Conservation (phyloP, 2,888 invertebrate species). For the Apodemia mormo region DNA sequence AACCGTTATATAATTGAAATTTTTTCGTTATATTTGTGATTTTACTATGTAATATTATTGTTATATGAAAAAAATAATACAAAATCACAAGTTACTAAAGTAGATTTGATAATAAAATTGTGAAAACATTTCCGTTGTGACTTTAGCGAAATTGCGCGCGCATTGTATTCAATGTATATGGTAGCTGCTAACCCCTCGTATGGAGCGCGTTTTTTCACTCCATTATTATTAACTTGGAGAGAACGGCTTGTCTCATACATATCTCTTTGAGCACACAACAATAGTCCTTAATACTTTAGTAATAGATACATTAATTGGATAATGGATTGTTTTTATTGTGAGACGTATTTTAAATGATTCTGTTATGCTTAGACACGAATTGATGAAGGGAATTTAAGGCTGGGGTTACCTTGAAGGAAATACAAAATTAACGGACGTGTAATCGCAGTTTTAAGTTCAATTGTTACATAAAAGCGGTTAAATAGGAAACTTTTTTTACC, state of each 20-base stretch:
- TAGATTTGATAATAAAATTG: constrained; percentile 9
- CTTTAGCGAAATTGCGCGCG: constrained; percentile 2
- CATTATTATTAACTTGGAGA: constrained; percentile 66
- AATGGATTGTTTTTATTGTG: constrained; percentile 14
- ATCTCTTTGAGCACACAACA: not conserved
- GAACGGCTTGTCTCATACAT: constrained; percentile 20
- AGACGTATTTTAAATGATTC: constrained; percentile 10
- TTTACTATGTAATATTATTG: not conserved
- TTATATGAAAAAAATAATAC: not conserved
- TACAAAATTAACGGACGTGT: not conserved
- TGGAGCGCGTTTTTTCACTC: constrained; percentile 71
- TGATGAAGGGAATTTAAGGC: constrained; percentile 27
- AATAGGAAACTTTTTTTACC: not conserved
- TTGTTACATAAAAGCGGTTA: not conserved
- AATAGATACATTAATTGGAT: constrained; percentile 1
- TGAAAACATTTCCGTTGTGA: not conserved
- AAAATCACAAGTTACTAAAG: constrained; percentile 4
- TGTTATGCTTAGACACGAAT: constrained; percentile 23
- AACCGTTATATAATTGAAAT: not conserved
- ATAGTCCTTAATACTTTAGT: not conserved
- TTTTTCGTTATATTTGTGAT: not conserved
- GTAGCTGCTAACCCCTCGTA: constrained; percentile 72
- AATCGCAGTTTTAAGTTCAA: constrained; percentile 4
- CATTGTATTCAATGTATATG: constrained; percentile 39
- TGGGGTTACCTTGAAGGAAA: constrained; percentile 18